Base-by-base conservation (phyloP, 2,888 invertebrate genomes). In the Orchesella flavescens region DNA sequence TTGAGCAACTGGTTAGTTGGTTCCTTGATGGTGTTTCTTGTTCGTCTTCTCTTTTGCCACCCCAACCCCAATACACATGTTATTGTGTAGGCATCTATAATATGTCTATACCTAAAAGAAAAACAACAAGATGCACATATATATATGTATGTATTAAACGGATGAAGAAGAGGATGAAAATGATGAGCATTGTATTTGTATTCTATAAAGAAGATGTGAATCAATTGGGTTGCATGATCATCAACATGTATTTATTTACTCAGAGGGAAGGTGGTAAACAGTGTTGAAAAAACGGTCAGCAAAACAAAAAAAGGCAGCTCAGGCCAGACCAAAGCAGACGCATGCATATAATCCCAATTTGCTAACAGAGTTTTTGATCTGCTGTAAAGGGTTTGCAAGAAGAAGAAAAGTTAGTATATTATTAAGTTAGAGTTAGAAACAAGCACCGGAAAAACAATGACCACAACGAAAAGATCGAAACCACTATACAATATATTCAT, bases 221-320 rank as follows among this genome's bases (percentile, higher is more conserved):
- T 43, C 12, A 21, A 19, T 53, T n/a, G 72, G 23, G 55, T 77
- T 66, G 53, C 7, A 34, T 34, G 34, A 46, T n/a, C 12, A 43
- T 46, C 21, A 12, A 5, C 65, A 34, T 53, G 24, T 7, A 34
- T 34, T 4, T 34, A 34, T 34, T 34, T 34, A 34, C 34, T 34
- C 34, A 34, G 15, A 57, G 59, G 61, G 34, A n/a, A 71, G n/a
- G 71, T 71, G 55, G 71, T 71, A 71, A 71, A 71, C 71, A 71
- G 55, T 71, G 71, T 21, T 17, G 53, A 71, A 57, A 10, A 63
- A 71, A 71, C 71, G 71, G 71, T 71, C 71, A 71, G 55, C 49
- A 34, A 3, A 49, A 49, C 49, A 53, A 53, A 53, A 46, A 53
- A 53, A 53, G 17, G n/a, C n/a, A n/a, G 2, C 2, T 3, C 53